Evolutionary conservation across 2,888 invertebrate species (phyloP), one percentile per base, ranked within the genome.

Genomic region (Mantis religiosa): DNA sequence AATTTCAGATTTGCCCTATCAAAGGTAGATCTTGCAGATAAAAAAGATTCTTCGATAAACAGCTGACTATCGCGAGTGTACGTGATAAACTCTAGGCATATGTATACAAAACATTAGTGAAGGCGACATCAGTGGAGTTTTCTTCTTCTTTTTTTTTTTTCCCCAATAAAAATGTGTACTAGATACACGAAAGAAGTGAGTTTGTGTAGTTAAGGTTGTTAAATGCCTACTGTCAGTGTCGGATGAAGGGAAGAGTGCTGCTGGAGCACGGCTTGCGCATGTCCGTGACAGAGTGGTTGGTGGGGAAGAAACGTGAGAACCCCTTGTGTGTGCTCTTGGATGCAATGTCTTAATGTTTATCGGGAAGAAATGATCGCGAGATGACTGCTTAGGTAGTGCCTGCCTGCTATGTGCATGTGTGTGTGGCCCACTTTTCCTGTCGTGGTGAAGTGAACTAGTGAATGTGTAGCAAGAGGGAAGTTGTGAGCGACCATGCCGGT

Each of bases 401-500:
- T 20, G 20, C 81, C 28, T 14, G 28, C 34, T n/a, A 28, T 14
- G 41, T 41, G 34, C 54, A 25, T 71, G 54, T 71, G 54, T 71
- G 25, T 71, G 54, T 71, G 54, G 54, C 34, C 28, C 12, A 47
- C 85, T n/a, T 41, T 47, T n/a, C n/a, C 34, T n/a, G 84, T 25
- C 34, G 88, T 47, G 83, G 81, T 27, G 88, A 28, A 28, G 85
- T 84, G 30, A 27, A 81, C 89, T 27, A 54, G 87, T 81, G 28
- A 71, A 47, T 28, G 86, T 86, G 54, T n/a, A 86, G 27, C 14
- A 27, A 34, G 9, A 12, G 47, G 25, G 83, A n/a, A 25, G 87
- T 15, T n/a, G 87, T 25, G 87, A 87, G 87, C 28, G 87, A 83
- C 88, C 28, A 90, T 90, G 90, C 87, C 89, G 27, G 89, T 87